phyloP scores from a whole-genome alignment of 2,113 vertebrate genomes.

The Numenius arquata region DNA sequence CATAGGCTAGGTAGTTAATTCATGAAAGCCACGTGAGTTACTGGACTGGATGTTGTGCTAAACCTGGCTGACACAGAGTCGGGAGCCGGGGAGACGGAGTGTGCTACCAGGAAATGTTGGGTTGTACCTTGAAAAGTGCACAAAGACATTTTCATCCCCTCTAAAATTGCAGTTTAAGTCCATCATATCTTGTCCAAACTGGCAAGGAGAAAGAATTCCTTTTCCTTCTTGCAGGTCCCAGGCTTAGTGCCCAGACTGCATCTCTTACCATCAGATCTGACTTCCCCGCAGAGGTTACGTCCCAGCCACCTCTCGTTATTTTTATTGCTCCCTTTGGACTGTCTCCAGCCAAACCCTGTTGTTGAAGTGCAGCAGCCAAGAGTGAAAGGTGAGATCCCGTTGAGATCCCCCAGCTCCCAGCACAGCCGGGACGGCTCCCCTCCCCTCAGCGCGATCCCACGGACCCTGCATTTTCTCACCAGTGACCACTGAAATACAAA shows the following conservation, averaged over 20 bases:
- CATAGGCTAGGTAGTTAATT: not conserved
- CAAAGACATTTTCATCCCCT: not conserved
- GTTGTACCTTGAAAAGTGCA: not conserved
- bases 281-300: not conserved
- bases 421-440: rapidly evolving
- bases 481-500: not conserved
- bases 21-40: not conserved
- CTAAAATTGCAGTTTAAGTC: not conserved
- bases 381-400: not conserved
- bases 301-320: not conserved
- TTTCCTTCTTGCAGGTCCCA: rapidly evolving
- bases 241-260: rapidly evolving
- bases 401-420: not conserved
- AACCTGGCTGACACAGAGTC: not conserved
- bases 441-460: not conserved
- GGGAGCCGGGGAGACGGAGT: rapidly evolving
- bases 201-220: not conserved
- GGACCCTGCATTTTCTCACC: not conserved
- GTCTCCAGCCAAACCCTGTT: not conserved
- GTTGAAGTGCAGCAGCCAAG: not conserved
- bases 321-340: not conserved
- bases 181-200: not conserved
- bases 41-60: not conserved
- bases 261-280: not conserved
- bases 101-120: rapidly evolving